Percentiles rank a stretch among this genome's conserved stretches.
phyloP scores from a whole-genome alignment of 2,113 vertebrate genomes.

The Nibea albiflora region DNA sequence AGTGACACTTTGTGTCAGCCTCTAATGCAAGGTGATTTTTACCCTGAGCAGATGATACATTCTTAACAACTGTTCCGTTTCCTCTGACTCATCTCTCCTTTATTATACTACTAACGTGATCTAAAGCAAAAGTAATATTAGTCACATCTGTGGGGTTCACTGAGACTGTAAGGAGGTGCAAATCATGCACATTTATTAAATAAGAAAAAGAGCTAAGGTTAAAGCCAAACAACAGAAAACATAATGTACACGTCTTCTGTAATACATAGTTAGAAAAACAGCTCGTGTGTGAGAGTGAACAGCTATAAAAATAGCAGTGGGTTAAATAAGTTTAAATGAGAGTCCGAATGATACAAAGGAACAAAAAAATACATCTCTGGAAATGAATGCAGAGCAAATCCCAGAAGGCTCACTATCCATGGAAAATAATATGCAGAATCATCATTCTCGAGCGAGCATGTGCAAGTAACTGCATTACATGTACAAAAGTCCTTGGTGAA shows the following conservation, averaged over 20 bases:
- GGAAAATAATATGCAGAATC: conserved; percentile 10
- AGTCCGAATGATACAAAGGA: neutral
- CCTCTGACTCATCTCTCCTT: neutral
- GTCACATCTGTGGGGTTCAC: neutral
- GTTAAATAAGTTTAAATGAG: neutral
- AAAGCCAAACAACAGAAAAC: conserved; percentile 5
- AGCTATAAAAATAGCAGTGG: neutral
- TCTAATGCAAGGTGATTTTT: neutral
- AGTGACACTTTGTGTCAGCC: neutral
- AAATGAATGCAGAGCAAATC: conserved; percentile 38
- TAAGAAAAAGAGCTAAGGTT: neutral
- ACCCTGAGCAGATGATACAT: neutral
- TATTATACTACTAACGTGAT: neutral
- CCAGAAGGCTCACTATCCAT: neutral
- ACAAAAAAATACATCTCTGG: neutral
- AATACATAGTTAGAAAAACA: neutral
- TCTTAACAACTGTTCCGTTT: neutral
- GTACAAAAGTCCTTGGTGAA: conserved; percentile 15
- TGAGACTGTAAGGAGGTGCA: neutral
- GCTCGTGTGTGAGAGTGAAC: neutral
- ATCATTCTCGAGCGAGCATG: conserved; percentile 20
- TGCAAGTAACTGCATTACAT: conserved; percentile 40
- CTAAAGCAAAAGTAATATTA: neutral
- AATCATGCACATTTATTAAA: neutral
- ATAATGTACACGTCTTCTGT: neutral